Evolutionary conservation across 2,888 invertebrate species (phyloP), one percentile per base, ranked within the genome.

Genomic region (Globia sparganii): DNA sequence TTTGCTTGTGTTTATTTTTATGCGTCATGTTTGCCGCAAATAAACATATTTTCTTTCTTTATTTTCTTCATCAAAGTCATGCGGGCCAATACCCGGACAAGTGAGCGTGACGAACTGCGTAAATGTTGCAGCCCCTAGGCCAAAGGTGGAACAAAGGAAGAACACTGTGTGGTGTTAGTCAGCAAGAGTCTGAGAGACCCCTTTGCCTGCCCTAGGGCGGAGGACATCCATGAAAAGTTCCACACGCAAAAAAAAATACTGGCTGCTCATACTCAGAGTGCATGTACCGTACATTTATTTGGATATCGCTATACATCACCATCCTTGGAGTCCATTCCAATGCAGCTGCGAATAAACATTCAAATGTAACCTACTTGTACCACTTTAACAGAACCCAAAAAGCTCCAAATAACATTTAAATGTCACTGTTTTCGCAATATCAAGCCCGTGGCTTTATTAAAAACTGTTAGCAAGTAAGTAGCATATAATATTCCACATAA

Each of bases 371-470:
- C n/a, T 25, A 21, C 34, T 59, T 59, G 28, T 0, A 53, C 25
- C n/a, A 9, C 3, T 18, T 5, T 15, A 18, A 64, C n/a, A 49
- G 2, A 28, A 2, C 46, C n/a, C 37, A 61, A 56, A 61, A 59
- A 25, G 18, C n/a, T 28, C 5, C 28, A 5, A 64, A 15, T 46
- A 40, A 31, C 21, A 70, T 18, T 67, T 1, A 65, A 61, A 65
- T 25, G 15, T 15, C 31, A n/a, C 37, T 64, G 71, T 21, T 37
- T 53, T 49, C 25, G 37, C 28, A 75, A 74, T 69, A 72, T 25
- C 67, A 68, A 59, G 21, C 28, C 18, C 31, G 53, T 53, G 59
- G 69, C 65, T 46, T 80, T 88, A 80, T 80, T 86, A 86, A 83
- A 86, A 78, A 69, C 53, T 34, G 59, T 78, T 70, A 83, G 40